Evolutionary conservation across 2,888 invertebrate genomes (phyloP).

Genomic region (Hipparchia semele): DNA sequence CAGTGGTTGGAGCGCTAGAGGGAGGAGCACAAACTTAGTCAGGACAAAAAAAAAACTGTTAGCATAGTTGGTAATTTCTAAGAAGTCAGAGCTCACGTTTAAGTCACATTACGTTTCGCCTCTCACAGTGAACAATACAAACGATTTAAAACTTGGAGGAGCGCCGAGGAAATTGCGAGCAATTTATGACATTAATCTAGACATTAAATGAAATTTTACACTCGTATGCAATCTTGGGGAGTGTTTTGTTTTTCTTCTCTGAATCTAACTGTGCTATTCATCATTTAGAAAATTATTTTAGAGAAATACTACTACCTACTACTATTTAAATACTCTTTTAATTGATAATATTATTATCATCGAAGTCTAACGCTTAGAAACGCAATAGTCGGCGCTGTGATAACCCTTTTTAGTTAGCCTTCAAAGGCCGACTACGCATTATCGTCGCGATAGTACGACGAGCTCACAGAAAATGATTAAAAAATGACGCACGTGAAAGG

Average conservation of each 20-base stretch:
- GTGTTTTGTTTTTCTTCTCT: conserved; percentile 59
- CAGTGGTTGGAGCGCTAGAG: too few species aligned
- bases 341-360: too few species aligned
- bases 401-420: too few species aligned
- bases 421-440: too few species aligned
- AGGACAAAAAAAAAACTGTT: background rate
- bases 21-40: background rate
- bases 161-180: conserved; percentile 58
- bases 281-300: too few species aligned
- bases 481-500: too few species aligned
- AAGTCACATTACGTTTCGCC: conserved; percentile 74
- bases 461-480: too few species aligned
- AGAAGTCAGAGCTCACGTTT: conserved; percentile 45
- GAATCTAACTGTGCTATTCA: conserved; percentile 58
- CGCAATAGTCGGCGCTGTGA: too few species aligned
- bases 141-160: conserved; percentile 66
- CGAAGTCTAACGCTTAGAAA: too few species aligned
- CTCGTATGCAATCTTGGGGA: conserved; percentile 57
- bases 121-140: conserved; percentile 65
- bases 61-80: background rate
- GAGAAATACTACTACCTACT: too few species aligned
- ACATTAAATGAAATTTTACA: conserved; percentile 67
- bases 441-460: too few species aligned
- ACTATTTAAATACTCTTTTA: too few species aligned
- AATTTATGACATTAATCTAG: conserved; percentile 72